phyloP scores from a whole-genome alignment of 2,888 invertebrate genomes.

The Microdon myrmicae region DNA sequence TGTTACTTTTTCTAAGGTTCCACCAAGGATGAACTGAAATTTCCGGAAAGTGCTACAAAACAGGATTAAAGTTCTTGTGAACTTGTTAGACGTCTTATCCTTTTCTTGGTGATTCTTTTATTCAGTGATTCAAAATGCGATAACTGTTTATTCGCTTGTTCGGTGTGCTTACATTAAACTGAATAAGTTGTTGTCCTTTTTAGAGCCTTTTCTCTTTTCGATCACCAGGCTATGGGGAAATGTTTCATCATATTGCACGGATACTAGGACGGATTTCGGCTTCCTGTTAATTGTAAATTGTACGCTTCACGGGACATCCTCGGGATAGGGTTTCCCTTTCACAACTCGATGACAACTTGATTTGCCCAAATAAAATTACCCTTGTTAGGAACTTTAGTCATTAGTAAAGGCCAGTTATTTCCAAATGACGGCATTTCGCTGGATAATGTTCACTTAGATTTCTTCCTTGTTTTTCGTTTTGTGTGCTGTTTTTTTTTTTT shows the following conservation, averaged over 20 bases:
- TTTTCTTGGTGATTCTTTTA: constrained; percentile 9
- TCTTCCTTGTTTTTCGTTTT: constrained; percentile 14
- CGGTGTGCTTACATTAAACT: constrained; percentile 14
- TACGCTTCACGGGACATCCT: constrained; percentile 12
- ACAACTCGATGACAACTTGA: constrained; percentile 43
- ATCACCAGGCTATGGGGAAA: constrained; percentile 3
- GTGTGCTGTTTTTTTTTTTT: constrained; percentile 1
- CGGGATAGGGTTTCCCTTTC: constrained; percentile 30
- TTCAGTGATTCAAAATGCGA: constrained; percentile 33
- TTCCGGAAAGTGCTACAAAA: constrained; percentile 24
- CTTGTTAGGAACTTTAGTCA: constrained; percentile 32
- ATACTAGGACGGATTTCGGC: constrained; percentile 8
- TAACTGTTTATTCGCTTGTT: constrained; percentile 40
- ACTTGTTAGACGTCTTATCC: constrained; percentile 25
- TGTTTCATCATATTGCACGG: constrained; percentile 22
- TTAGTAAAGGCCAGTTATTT: constrained; percentile 27
- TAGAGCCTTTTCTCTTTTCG: constrained; percentile 1
- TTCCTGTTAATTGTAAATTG: constrained; percentile 4
- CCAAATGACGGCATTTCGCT: constrained; percentile 18
- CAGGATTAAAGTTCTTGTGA: constrained; percentile 40
- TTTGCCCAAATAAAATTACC: constrained; percentile 44
- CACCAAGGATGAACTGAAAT: constrained; percentile 22
- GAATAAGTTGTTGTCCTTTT: constrained; percentile 25
- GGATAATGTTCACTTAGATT: no score
- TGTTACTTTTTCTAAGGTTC: constrained; percentile 23